A percentile compares a stretch with the other conserved stretches of the same genome.
phyloP scores from a whole-genome alignment of 2,888 invertebrate genomes.

The Trisateles emortualis region DNA sequence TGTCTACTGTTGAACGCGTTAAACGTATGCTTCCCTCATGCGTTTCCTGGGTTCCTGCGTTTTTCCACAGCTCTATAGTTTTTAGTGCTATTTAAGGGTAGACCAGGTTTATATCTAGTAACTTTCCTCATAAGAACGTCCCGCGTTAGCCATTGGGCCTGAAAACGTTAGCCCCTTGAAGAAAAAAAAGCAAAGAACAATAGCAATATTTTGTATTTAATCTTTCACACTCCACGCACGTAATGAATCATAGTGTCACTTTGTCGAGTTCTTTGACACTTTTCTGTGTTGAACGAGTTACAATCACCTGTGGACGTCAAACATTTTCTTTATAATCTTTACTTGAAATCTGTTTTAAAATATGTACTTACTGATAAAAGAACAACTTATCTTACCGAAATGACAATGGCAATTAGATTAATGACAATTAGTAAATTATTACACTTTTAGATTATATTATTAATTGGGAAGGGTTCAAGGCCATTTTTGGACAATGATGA shows the following conservation, averaged over 20 bases:
- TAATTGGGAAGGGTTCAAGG: too few species aligned
- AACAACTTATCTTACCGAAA: background rate
- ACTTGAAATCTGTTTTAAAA: slow-evolving; percentile 11
- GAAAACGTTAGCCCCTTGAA: background rate
- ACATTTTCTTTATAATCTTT: slow-evolving; percentile 33
- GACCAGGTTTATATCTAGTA: too few species aligned
- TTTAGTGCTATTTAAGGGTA: too few species aligned
- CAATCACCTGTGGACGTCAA: slow-evolving; percentile 49
- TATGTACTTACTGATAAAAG: background rate
- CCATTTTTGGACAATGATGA: too few species aligned
- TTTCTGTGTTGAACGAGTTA: slow-evolving; percentile 41
- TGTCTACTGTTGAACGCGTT: too few species aligned
- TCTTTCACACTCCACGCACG: slow-evolving; percentile 2
- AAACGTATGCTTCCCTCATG: too few species aligned
- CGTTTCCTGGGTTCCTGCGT: too few species aligned
- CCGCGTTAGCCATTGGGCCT: background rate
- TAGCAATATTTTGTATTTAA: slow-evolving; percentile 3
- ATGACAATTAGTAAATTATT: too few species aligned
- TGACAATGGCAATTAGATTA: too few species aligned
- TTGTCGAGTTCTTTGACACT: slow-evolving; percentile 41
- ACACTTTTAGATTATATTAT: too few species aligned
- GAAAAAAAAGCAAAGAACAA: background rate
- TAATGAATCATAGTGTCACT: slow-evolving; percentile 26
- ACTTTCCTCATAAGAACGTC: background rate
- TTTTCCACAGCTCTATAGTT: too few species aligned